A percentile compares a stretch with the other conserved stretches of the same genome.
phyloP scores from a whole-genome alignment of 2,797 vertebrate species.

The Danio choprae region DNA sequence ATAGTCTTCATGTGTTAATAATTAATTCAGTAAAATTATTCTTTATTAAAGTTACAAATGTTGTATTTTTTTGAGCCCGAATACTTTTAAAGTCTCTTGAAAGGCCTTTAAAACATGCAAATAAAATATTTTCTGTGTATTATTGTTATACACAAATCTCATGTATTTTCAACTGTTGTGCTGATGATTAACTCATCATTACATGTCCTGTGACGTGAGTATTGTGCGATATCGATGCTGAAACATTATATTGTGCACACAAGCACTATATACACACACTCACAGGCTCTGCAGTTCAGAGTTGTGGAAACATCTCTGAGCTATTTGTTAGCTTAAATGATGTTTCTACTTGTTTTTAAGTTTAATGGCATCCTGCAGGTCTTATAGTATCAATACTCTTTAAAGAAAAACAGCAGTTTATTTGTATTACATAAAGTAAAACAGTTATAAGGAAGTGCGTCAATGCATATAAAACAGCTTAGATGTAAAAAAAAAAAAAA shows the following conservation, averaged over 20 bases:
- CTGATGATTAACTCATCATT: too few relatives aligned
- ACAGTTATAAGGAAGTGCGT: background rate
- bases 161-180: too few relatives aligned
- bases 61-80: too few relatives aligned
- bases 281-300: slow-evolving; percentile 26
- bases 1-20: too few relatives aligned
- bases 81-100: too few relatives aligned
- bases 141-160: too few relatives aligned
- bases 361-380: slow-evolving; percentile 9
- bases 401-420: background rate
- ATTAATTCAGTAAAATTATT: too few relatives aligned
- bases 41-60: too few relatives aligned
- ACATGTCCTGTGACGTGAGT: too few relatives aligned
- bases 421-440: background rate
- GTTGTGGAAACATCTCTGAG: slow-evolving; percentile 13
- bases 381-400: slow-evolving; percentile 4
- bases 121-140: too few relatives aligned
- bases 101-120: too few relatives aligned
- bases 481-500: background rate
- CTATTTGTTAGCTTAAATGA: background rate
- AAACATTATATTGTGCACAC: background rate
- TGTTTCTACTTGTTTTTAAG: slow-evolving; percentile 6
- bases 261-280: background rate
- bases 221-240: too few relatives aligned
- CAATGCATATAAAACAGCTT: background rate